Base-by-base conservation (phyloP, 2,113 vertebrate species). In the Columba janthina region DNA sequence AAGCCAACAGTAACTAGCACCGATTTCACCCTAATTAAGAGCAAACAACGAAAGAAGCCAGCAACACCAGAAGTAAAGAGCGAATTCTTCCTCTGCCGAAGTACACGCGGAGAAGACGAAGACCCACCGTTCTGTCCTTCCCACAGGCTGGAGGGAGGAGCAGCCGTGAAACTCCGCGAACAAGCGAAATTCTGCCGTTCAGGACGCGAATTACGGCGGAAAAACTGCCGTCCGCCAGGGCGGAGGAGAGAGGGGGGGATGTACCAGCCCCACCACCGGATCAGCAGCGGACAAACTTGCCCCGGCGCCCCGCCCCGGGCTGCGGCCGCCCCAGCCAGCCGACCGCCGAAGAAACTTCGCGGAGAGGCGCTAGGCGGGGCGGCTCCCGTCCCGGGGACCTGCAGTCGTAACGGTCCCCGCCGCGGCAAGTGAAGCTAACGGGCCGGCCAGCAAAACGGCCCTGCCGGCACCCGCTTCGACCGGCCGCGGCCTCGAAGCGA, bases 41-140 rank as follows among this genome's bases (percentile, higher is more conserved):
- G 5, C 2, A 4, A 44, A 44, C 71, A 57, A 29, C 3, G 12
- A 13, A 1, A 17, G 31, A 3, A 88, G 20, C 46, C 51, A 24
- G 8, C 24, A 18, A 3, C 36, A 13, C 32, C 64, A 8, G 11
- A 20, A 78, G 73, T 62, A 6, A 17, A 29, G 46, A 8, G 28
- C 4, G 1, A 4, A 3, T 38, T 3, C 6, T 4, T 29, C 40
- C 31, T 13, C 2, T 53, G 16, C 29, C 1, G 4, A 12, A 21
- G 50, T 6, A 7, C 26, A 4, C 10, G 9, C 31, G 7, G 42
- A 44, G 16, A 44, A 44, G 15, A 18, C 2, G 4, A 2, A 28
- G 28, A 83, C 44, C 73, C 76, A 24, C 65, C 69, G 65, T 48
- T 15, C 60, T 7, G 77, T 20, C 88, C 78, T 70, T 54, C 74